Evolutionary conservation across 2,113 vertebrate species (phyloP), one percentile per base, ranked within the genome.

Genomic region (Syngnathus scovelli): DNA sequence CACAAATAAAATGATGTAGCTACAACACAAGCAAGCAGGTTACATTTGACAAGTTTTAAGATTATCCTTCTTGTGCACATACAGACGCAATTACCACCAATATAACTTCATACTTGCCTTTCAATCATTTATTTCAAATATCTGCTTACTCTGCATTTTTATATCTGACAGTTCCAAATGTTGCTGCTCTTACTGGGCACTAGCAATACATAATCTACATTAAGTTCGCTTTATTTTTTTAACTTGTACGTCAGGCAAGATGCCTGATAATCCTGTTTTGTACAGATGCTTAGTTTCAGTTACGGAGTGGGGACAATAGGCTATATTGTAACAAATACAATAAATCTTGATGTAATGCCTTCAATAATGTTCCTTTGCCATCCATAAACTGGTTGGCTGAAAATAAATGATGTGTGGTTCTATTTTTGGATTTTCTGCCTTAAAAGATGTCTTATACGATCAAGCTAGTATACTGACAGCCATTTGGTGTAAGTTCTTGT

Each of bases 391-490:
- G 6, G 37, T 19, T 48, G 6, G 11, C 38, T 61, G 63, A 46
- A 27, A 64, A 44, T 10, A 41, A n/a, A 60, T 62, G 48, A 52
- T 43, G 19, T 4, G 60, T 67, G 7, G n/a, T 60, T 51, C 69
- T 43, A 74, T 72, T 71, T 52, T 61, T 71, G 21, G 71, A 73
- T 54, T 68, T 81, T 87, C 78, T 90, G 87, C 89, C 88, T 90
- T 89, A 90, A 83, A 71, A 77, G 39, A 56, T 83, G 82, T 76
- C 75, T 86, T 88, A 86, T 81, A 61, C 80, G 61, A 67, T 78
- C 51, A 70, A 60, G 33, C 49, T 67, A 62, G 67, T 60, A 48
- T 27, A 52, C 78, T 74, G 59, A 72, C 71, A 64, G 81, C 76
- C 69, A 51, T 76, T 69, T 76, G 80, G 80, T 73, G 74, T 77